phyloP scores from a whole-genome alignment of 2,113 vertebrate genomes.

The Tapirus terrestris region DNA sequence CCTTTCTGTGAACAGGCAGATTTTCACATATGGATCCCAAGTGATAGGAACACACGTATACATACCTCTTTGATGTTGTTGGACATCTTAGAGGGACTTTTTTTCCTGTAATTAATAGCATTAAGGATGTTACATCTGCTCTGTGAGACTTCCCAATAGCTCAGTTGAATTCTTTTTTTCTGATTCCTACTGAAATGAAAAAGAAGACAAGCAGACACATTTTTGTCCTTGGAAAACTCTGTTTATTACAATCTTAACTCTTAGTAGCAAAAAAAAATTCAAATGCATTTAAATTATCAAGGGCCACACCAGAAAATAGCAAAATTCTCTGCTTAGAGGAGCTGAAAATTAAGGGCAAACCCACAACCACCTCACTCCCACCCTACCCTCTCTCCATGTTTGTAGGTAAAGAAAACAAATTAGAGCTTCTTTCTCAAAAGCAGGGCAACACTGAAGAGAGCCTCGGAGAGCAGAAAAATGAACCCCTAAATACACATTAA shows the following conservation, averaged over 20 bases:
- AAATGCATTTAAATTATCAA: background rate
- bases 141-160: background rate
- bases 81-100: background rate
- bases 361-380: background rate
- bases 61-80: background rate
- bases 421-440: constrained; percentile 27
- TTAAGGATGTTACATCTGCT: background rate
- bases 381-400: background rate
- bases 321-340: constrained; percentile 16
- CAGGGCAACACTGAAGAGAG: background rate
- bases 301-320: background rate
- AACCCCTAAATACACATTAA: background rate
- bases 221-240: constrained; percentile 47
- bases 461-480: background rate
- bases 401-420: constrained; percentile 9
- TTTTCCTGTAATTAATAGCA: background rate
- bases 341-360: background rate
- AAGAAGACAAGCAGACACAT: constrained; percentile 35
- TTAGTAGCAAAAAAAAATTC: background rate
- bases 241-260: background rate
- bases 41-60: background rate
- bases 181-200: background rate
- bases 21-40: background rate
- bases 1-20: background rate
- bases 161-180: background rate